Evolutionary conservation across 1,140 invertebrate species (phyloP).

Genomic region (Homarus americanus): DNA sequence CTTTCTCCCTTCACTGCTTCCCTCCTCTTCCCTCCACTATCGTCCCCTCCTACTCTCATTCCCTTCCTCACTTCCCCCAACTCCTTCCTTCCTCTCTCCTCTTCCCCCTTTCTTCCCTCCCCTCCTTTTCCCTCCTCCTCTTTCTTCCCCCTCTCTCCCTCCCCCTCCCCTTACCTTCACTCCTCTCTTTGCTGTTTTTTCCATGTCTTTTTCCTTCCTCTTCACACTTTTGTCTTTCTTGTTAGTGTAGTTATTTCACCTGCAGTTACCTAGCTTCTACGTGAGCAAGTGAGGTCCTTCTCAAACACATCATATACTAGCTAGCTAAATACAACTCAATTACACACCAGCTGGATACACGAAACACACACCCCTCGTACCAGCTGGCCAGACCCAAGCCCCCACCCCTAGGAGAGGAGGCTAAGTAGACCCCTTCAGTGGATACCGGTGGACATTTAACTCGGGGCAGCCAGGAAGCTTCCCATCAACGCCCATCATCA

Average conservation of each 20-base stretch:
- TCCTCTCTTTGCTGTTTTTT: no score
- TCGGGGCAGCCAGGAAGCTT: no score
- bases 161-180: not conserved
- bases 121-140: not conserved
- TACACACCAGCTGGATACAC: not conserved
- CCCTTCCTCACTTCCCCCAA: not conserved
- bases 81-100: not conserved
- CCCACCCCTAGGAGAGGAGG: not conserved
- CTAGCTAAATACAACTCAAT: not conserved
- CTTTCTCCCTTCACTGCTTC: conserved; percentile 4
- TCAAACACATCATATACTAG: not conserved
- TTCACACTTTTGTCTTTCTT: not conserved
- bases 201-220: not conserved
- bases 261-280: not conserved
- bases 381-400: not conserved
- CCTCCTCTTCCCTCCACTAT: not conserved
- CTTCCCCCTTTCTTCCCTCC: not conserved
- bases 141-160: not conserved
- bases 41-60: not conserved
- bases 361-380: not conserved
- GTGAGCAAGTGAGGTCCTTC: not conserved
- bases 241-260: not conserved
- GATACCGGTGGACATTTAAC: no score
- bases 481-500: no score
- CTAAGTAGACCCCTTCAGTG: not conserved